Percentiles rank a stretch among this genome's conserved stretches.
phyloP scores from a whole-genome alignment of 37 sponge, comb jelly and placozoan genomes.

The Aplysina aerophoba region DNA sequence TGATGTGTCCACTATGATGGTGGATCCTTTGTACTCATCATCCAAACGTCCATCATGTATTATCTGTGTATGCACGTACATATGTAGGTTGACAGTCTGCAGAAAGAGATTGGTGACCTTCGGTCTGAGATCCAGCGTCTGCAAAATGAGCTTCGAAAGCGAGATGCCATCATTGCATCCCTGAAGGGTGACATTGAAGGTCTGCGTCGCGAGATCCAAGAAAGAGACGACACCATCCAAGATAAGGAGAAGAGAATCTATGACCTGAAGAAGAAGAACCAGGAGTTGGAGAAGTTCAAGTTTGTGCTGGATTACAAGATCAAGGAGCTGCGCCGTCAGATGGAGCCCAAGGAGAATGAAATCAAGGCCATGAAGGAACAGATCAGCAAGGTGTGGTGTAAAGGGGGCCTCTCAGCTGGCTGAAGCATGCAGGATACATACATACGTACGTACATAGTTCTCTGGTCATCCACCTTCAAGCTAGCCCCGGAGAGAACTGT shows the following conservation, averaged over 20 bases:
- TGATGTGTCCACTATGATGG: too few relatives aligned
- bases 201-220: conserved; percentile 96
- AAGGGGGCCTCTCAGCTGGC: neutral
- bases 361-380: conserved; percentile 96
- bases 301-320: conserved; percentile 99
- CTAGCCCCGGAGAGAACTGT: too few relatives aligned
- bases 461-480: neutral
- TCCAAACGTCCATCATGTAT: too few relatives aligned
- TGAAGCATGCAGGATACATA: neutral
- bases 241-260: conserved; percentile 94
- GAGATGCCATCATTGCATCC: conserved; percentile 84
- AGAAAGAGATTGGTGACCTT: conserved; percentile 82
- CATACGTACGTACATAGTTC: neutral
- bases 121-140: conserved; percentile 82
- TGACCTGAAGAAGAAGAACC: conserved; percentile 99
- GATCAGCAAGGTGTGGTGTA: conserved; percentile 78
- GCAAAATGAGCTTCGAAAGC: conserved; percentile 84
- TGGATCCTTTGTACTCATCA: too few relatives aligned
- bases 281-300: conserved; percentile 99
- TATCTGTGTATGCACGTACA: neutral
- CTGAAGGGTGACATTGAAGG: conserved; percentile 94
- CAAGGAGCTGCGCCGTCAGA: conserved; percentile 95
- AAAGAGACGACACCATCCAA: conserved; percentile 97
- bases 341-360: conserved; percentile 94
- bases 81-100: conserved; percentile 77